Conservation (phyloP, 2,888 invertebrate species). For the Bruchidius siliquastri region DNA sequence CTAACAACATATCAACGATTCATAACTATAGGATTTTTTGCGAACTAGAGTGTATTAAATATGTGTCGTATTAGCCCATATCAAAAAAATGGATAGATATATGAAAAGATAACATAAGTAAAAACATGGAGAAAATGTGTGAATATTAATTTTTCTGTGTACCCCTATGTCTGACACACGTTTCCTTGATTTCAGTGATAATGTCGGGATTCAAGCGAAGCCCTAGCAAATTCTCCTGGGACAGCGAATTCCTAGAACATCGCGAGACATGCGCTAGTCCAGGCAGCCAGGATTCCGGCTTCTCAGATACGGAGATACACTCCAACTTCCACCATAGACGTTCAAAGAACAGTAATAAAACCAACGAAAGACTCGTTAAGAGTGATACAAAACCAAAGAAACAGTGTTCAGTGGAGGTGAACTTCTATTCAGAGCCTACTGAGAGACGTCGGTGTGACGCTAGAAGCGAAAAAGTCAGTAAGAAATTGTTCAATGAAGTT, state of each 20-base stretch:
- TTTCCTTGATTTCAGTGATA: slow-evolving; percentile 13
- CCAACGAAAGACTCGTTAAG: slow-evolving; percentile 19
- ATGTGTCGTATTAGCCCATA: no score
- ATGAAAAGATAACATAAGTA: no score
- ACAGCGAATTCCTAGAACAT: slow-evolving; percentile 38
- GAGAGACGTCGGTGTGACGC: not conserved
- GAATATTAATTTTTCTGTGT: not conserved
- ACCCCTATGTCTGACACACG: not conserved
- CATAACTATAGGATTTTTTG: no score
- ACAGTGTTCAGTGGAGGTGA: not conserved
- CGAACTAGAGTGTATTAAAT: no score
- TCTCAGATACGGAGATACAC: slow-evolving; percentile 71
- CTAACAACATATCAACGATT: no score
- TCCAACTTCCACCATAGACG: slow-evolving; percentile 42
- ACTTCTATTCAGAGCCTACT: not conserved
- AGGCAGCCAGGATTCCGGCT: slow-evolving; percentile 69
- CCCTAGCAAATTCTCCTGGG: slow-evolving; percentile 67
- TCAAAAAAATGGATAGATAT: no score
- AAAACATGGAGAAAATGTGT: no score
- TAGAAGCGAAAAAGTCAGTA: not conserved
- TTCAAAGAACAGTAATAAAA: slow-evolving; percentile 1
- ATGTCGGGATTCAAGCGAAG: slow-evolving; percentile 66
- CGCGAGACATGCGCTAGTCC: slow-evolving; percentile 58
- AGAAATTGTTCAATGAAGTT: slow-evolving; percentile 1
- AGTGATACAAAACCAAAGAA: slow-evolving; percentile 18